Evolutionary conservation across 2,888 invertebrate genomes (phyloP).

Genomic region (Agrochola circellaris): DNA sequence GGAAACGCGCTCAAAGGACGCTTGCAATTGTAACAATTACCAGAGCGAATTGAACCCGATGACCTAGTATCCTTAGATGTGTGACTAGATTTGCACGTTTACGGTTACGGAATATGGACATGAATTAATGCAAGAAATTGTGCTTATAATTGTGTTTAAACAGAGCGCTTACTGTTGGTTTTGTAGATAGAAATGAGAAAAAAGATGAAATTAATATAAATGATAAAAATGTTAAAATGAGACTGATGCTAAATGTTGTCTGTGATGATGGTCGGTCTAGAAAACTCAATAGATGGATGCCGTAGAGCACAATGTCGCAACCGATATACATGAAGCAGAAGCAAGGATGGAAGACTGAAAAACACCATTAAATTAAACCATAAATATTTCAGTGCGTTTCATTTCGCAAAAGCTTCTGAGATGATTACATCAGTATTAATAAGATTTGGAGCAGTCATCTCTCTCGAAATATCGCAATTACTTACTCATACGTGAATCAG

Average conservation of each 20-base stretch:
- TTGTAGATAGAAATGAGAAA: slow-evolving; percentile 7
- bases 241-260: not conserved
- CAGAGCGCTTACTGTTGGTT: slow-evolving; percentile 6
- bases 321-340: not conserved
- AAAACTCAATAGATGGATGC: not conserved
- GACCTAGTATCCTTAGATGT: slow-evolving; percentile 62
- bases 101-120: slow-evolving; percentile 11
- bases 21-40: slow-evolving; percentile 84
- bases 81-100: slow-evolving; percentile 34
- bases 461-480: slow-evolving; percentile 52
- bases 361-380: not conserved
- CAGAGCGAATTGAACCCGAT: slow-evolving; percentile 73
- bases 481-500: slow-evolving; percentile 53
- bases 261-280: not conserved
- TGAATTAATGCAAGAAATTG: slow-evolving; percentile 41
- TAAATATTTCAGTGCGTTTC: slow-evolving; percentile 6
- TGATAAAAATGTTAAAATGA: not conserved
- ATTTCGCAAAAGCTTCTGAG: slow-evolving; percentile 24
- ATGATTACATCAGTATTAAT: slow-evolving; percentile 55
- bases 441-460: slow-evolving; percentile 49
- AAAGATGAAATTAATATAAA: not conserved
- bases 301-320: not conserved
- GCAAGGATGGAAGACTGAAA: not conserved
- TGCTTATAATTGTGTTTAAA: slow-evolving; percentile 16
- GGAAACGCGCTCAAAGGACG: slow-evolving; percentile 81